These are phyloP conservation scores for Falco biarmicus DNA, from an alignment of 2,797 vertebrate species.

Conservation along the genomic window DNA sequence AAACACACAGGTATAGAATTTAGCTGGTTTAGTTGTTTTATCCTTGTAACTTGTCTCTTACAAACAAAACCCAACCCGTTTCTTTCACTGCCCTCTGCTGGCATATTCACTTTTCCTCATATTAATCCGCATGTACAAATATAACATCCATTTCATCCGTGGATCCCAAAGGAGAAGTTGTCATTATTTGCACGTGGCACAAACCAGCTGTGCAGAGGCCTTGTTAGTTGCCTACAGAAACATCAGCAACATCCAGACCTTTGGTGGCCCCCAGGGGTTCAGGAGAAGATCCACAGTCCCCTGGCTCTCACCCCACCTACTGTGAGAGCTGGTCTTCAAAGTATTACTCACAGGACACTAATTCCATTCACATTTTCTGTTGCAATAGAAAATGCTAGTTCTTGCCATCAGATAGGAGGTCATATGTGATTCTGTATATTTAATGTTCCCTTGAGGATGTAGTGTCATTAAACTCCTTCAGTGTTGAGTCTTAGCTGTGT, in stretches of 20 bases:
- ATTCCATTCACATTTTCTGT: background rate
- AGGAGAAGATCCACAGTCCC: background rate
- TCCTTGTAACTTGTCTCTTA: background rate
- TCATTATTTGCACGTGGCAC: background rate
- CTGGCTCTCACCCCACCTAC: background rate
- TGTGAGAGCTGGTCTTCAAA: background rate
- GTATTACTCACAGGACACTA: background rate
- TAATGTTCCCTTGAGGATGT: background rate
- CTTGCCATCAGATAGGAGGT: background rate
- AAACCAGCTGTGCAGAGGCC: background rate
- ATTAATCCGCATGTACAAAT: background rate
- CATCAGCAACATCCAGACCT: fast-evolving
- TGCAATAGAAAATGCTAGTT: background rate
- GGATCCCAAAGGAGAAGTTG: background rate
- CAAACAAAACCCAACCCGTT: background rate
- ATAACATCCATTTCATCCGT: background rate
- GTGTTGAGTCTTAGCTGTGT: background rate
- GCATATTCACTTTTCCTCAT: background rate
- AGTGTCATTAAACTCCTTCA: background rate
- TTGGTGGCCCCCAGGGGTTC: background rate
- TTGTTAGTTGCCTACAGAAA: background rate
- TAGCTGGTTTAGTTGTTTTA: background rate
- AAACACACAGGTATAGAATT: background rate
- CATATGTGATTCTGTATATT: background rate
- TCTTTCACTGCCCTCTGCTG: conserved; percentile 26